These are phyloP conservation scores for Nasonia giraulti DNA, from an alignment of 1,140 invertebrate species.

Conservation along the genomic window DNA sequence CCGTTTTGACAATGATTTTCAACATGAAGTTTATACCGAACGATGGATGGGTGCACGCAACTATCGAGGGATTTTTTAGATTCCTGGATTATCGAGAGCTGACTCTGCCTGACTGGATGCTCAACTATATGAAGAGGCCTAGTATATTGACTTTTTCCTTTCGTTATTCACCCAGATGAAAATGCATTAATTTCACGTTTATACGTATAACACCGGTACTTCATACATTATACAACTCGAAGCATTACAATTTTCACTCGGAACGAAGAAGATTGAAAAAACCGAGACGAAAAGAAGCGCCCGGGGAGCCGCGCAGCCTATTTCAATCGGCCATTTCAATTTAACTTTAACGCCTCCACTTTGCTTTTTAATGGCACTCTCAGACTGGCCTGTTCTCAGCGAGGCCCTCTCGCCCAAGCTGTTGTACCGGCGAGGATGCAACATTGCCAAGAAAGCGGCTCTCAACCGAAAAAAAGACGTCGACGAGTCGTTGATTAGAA, in stretches of 20 bases:
- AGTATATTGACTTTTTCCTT: too few relatives aligned
- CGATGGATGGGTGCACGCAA: too few relatives aligned
- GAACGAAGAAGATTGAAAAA: conserved; percentile 31
- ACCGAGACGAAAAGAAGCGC: background rate
- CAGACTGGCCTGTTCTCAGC: background rate
- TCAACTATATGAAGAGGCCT: too few relatives aligned
- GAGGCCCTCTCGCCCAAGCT: background rate
- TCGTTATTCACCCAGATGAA: too few relatives aligned
- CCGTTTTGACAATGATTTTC: too few relatives aligned
- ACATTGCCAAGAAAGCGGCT: background rate
- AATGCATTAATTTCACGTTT: too few relatives aligned
- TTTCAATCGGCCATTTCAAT: conserved; percentile 36
- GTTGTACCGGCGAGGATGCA: background rate
- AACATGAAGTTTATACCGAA: too few relatives aligned
- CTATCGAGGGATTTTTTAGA: too few relatives aligned
- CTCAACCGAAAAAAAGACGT: background rate
- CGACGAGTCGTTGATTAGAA: too few relatives aligned
- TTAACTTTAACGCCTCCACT: conserved; percentile 39
- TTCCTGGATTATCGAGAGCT: too few relatives aligned
- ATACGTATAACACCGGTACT: too few relatives aligned
- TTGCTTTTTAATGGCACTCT: conserved; percentile 31
- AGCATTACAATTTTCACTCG: background rate
- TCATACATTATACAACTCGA: background rate
- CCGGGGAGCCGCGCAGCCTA: background rate
- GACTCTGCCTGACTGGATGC: too few relatives aligned